Base-by-base conservation (phyloP, 2,113 vertebrate species). In the Boulengeromyrus knoepffleri region DNA sequence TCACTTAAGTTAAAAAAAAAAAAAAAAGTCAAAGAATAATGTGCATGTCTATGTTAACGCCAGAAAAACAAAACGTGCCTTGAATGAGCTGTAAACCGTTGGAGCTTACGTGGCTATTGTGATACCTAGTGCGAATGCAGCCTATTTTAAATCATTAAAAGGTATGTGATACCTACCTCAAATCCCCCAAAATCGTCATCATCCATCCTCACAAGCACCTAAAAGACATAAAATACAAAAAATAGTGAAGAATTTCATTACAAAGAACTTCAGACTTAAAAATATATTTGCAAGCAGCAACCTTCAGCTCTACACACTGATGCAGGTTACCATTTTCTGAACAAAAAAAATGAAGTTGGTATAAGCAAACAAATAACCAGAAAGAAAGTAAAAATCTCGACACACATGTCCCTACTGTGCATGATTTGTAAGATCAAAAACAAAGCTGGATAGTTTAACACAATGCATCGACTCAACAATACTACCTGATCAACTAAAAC, bases 171-270 rank as follows among this genome's bases (percentile, higher is more conserved):
- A 88, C 91, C 45, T 96, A 97, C 96, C 96, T 97, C 96, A 94
- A 97, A 97, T 90, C 96, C 96, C 91, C 96, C 96, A 90, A 97
- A 97, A 89, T 97, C 96, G 50, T 97, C 96, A 8, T 97, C 96
- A 80, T 97, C 96, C 96, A 97, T 97, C 91, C 70, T 92, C 94
- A 92, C 91, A 92, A 83, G 6, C 56, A 92, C 94, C 95, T 95
- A 91, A 50, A 96, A 94, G 88, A 93, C 0, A 94, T 31, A 88
- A 70, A 88, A 90, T 0, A 8, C 17, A 15, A 66, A 90, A 89
- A 56, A 36, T 45, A 10, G 50, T 17, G 56, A 50, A 53, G 39
- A 45, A 56, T 83, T 12, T 52, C 1, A 39, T 50, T 9, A 39
- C 70, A 39, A 77, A 31, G 0, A 50, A 24, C 62, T 62, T 66